Base-by-base conservation (phyloP, 2,113 vertebrate genomes). In the Neomonachus schauinslandi region DNA sequence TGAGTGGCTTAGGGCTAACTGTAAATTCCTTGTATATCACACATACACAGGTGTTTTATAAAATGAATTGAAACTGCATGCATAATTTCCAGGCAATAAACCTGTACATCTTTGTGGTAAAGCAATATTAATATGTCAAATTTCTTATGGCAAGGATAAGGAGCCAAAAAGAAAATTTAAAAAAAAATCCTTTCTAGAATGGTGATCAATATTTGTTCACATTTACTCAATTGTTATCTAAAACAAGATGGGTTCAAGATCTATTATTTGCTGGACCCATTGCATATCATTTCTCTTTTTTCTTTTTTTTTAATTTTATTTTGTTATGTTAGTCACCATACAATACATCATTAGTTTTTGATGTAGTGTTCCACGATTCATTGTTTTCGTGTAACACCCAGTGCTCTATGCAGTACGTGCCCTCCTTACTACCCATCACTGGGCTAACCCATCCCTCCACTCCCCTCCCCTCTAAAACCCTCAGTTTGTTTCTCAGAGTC, bases 21-120 rank as follows among this genome's bases (percentile, higher is more conserved):
- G 55, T 97, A 98, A 97, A 98, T 98, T 97, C 94, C 72, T 93
- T 97, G 69, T 72, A 65, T 98, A 98, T 97, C 96, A 86, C 72
- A 97, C 4, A 21, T 72, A 69, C 96, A 97, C 97, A 98, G 91
- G 97, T 97, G 94, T 93, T 98, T 98, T 97, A 93, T 90, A 92
- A 80, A 97, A 96, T 92, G 67, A 97, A 97, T 63, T 97, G 87
- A 92, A 96, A 80, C 21, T 65, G 42, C 57, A 83, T 71, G 57
- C 61, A 88, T 89, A 97, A 94, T 96, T 98, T 97, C 80, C 24
- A 97, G 63, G 55, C 81, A 96, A 89, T 96, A 96, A 97, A 91
- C 81, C 28, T 71, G 26, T 12, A 85, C 26, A 77, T 92, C 53
- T 95, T 74, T 69, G 26, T 92, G 51, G 76, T 95, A 85, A 95